Base-by-base conservation (phyloP, 2,113 vertebrate genomes). In the Sakesphorus luctuosus region DNA sequence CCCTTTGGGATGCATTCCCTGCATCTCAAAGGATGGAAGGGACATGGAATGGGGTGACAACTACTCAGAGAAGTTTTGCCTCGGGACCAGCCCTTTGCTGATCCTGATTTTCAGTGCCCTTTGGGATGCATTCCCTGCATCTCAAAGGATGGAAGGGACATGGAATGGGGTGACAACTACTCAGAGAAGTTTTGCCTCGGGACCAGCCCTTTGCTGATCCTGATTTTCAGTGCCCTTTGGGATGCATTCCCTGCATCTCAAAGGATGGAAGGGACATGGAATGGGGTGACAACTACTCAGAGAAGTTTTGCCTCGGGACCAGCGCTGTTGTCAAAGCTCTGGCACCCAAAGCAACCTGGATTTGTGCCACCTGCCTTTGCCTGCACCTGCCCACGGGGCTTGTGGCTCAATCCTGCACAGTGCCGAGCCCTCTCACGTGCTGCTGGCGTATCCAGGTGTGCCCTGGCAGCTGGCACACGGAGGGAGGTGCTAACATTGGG, bases 401-500 rank as follows among this genome's bases (percentile, higher is more conserved):
- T 0, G 24, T 4, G 92, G 63, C 73, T 19, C 25, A 0, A 8
- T 28, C 31, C 66, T 26, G 85, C 61, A 1, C 1, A 1, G 44
- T 8, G 74, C 87, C 6, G 18, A 73, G 55, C 65, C 23, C 74
- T 11, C 33, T 44, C 31, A 4, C 11, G 9, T 36, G 77, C 77
- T 23, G 0, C 61, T 20, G 8, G 50, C 0, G 58, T 10, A 7
- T 17, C 63, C 89, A 66, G 93, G 94, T 79, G 93, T 25, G 81
- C 93, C 36, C 53, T 0, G 75, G 7, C 66, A 71, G 75, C 4
- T 18, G 46, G 88, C 2, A 43, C 46, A 1, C 9, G 3, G 36
- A 76, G 66, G 85, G 93, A 96, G 95, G 46, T 12, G 86, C 74
- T 90, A 63, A 90, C 93, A 94, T 93, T 94, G 95, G 84, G 14